Percentiles rank a stretch among this genome's conserved stretches.
Evolutionary conservation across 2,888 invertebrate genomes (phyloP).

Genomic region (Trissoscelio sp.): DNA sequence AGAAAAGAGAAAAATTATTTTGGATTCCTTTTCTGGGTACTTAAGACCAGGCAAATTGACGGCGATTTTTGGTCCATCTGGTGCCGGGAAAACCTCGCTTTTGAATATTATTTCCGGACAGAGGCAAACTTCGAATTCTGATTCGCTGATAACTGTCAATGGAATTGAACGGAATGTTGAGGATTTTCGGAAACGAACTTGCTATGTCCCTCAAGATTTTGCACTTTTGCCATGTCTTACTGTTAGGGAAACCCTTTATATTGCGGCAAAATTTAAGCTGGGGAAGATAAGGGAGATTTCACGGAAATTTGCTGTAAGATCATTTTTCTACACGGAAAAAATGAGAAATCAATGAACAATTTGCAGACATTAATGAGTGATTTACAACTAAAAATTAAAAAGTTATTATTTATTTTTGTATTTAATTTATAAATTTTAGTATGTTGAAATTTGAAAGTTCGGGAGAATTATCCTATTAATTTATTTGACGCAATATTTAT

Average conservation of each 20-base stretch:
- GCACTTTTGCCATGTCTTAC: slow-evolving; percentile 85
- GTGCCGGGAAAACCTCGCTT: slow-evolving; percentile 91
- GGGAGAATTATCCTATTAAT: too few relatives aligned
- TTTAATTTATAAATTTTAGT: too few relatives aligned
- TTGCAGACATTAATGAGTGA: too few relatives aligned
- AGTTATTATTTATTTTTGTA: too few relatives aligned
- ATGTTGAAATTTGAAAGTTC: too few relatives aligned
- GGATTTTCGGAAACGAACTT: slow-evolving; percentile 89
- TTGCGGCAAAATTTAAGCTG: slow-evolving; percentile 86
- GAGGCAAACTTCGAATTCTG: slow-evolving; percentile 74
- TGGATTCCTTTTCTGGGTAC: slow-evolving; percentile 86
- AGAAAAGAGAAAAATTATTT: slow-evolving; percentile 82
- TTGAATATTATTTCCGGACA: slow-evolving; percentile 90
- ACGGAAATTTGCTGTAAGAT: slow-evolving; percentile 2
- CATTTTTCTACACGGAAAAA: too few relatives aligned
- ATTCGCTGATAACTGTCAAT: slow-evolving; percentile 89
- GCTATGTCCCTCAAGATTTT: slow-evolving; percentile 87
- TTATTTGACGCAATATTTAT: too few relatives aligned
- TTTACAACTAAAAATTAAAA: background rate
- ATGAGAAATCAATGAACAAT: too few relatives aligned
- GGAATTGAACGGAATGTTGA: slow-evolving; percentile 87
- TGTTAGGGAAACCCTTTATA: slow-evolving; percentile 85
- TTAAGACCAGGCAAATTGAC: slow-evolving; percentile 87
- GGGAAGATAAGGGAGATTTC: slow-evolving; percentile 58
- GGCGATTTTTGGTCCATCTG: slow-evolving; percentile 89